Percentiles rank a stretch among this genome's conserved stretches.
phyloP scores from a whole-genome alignment of 2,113 vertebrate species.

The Semicossyphus pulcher region DNA sequence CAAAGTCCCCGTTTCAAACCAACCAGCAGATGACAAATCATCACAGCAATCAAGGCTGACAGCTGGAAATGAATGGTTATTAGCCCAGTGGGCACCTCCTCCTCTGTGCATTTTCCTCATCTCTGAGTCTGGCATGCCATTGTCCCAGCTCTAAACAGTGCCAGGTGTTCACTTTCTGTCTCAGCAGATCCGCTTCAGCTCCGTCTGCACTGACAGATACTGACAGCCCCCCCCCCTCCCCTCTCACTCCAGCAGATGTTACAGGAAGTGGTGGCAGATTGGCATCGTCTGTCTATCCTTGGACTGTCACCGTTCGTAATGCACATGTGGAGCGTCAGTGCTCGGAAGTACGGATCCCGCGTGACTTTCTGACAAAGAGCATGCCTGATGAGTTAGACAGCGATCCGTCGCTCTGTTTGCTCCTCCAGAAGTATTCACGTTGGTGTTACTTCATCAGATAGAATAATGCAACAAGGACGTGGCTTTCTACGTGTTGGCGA shows the following conservation, averaged over 20 bases:
- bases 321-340: slow-evolving; percentile 12
- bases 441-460: slow-evolving; percentile 44
- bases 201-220: slow-evolving; percentile 43
- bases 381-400: slow-evolving; percentile 40
- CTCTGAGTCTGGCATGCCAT: slow-evolving; percentile 29
- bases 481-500: neutral
- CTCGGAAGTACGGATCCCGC: slow-evolving; percentile 24
- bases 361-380: slow-evolving; percentile 55
- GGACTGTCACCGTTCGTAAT: slow-evolving; percentile 27
- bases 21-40: slow-evolving; percentile 52
- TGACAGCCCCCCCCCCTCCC: slow-evolving; percentile 36
- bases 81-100: slow-evolving; percentile 54
- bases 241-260: slow-evolving; percentile 51
- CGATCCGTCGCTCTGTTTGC: slow-evolving; percentile 23
- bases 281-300: slow-evolving; percentile 43
- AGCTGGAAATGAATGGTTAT: slow-evolving; percentile 69
- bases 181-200: slow-evolving; percentile 50
- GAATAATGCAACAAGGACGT: slow-evolving; percentile 41
- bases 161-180: slow-evolving; percentile 73
- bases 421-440: slow-evolving; percentile 30
- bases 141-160: slow-evolving; percentile 43
- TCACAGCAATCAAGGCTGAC: slow-evolving; percentile 59
- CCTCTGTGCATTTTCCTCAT: slow-evolving; percentile 22
- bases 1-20: slow-evolving; percentile 42
- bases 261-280: slow-evolving; percentile 49